Evolutionary conservation across 2,888 invertebrate species (phyloP).

Genomic region (Volucella inanis): DNA sequence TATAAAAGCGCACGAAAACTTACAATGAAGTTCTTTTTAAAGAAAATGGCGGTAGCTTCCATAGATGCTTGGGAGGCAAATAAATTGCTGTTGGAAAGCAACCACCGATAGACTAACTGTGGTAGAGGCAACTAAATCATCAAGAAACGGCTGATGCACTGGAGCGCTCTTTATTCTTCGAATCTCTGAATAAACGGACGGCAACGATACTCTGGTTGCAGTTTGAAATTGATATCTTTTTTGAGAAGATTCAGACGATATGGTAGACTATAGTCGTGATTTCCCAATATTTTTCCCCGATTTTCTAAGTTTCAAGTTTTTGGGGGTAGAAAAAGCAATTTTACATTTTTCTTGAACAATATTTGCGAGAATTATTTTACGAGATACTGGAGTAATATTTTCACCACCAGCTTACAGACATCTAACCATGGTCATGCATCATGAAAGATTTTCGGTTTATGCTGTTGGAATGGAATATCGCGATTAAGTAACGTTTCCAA

Average conservation of each 20-base stretch:
- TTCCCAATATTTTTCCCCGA: slow-evolving; percentile 56
- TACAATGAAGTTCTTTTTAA: slow-evolving; percentile 15
- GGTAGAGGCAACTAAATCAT: slow-evolving; percentile 47
- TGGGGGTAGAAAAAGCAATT: slow-evolving; percentile 2
- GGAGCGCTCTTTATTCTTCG: slow-evolving; percentile 11
- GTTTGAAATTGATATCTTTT: slow-evolving; percentile 37
- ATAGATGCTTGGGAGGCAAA: slow-evolving; percentile 8
- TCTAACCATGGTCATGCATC: slow-evolving; percentile 47
- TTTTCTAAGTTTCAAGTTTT: slow-evolving; percentile 29
- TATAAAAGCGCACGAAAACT: neutral
- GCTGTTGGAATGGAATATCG: slow-evolving; percentile 17
- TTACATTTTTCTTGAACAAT: slow-evolving; percentile 8
- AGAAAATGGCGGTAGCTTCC: slow-evolving; percentile 32
- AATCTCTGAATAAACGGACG: slow-evolving; percentile 11
- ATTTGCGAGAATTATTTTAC: slow-evolving; percentile 61
- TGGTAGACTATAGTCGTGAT: slow-evolving; percentile 2
- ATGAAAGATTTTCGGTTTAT: slow-evolving; percentile 43
- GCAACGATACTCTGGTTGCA: slow-evolving; percentile 27
- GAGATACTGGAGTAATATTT: slow-evolving; percentile 60
- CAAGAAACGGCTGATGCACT: slow-evolving; percentile 42
- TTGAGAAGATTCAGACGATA: neutral
- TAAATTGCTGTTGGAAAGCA: slow-evolving; percentile 36
- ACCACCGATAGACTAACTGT: slow-evolving; percentile 11
- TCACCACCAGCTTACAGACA: slow-evolving; percentile 60
- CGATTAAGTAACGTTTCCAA: neutral